Evolutionary conservation across 1,140 invertebrate species (phyloP).

Genomic region (Drosophila carrolli): DNA sequence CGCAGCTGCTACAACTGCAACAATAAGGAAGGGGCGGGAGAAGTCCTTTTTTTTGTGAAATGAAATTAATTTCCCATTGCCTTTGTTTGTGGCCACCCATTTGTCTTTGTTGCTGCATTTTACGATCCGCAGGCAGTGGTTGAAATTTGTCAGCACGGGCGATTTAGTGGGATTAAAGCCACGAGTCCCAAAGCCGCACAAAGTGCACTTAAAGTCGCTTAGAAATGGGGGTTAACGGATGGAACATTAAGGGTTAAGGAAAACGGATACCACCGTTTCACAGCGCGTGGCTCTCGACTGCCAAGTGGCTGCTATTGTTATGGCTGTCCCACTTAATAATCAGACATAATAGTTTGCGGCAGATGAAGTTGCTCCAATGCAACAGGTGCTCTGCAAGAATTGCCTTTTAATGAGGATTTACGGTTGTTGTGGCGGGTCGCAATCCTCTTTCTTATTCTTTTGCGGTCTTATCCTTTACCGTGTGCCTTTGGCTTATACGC

Average conservation of each 20-base stretch:
- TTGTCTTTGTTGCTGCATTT: conserved; percentile 68
- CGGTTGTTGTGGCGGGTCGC: conserved; percentile 33
- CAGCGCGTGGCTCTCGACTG: conserved; percentile 25
- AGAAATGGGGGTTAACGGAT: conserved; percentile 1
- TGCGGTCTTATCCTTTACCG: conserved; percentile 18
- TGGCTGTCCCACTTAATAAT: conserved; percentile 74
- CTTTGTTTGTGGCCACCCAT: conserved; percentile 66
- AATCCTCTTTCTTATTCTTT: neutral
- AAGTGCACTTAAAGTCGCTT: conserved; percentile 58
- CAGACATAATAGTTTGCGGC: conserved; percentile 72
- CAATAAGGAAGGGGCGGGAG: conserved; percentile 10
- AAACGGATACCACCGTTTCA: conserved; percentile 8
- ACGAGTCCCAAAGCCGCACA: conserved; percentile 43
- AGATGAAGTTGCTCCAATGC: conserved; percentile 51
- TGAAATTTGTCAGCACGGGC: conserved; percentile 66
- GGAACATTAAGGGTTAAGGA: neutral
- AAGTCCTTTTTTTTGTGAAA: conserved; percentile 45
- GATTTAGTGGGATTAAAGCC: conserved; percentile 52
- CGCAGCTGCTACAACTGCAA: conserved; percentile 29
- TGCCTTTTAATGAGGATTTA: conserved; percentile 71
- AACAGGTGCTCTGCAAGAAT: conserved; percentile 64
- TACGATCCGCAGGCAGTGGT: conserved; percentile 51
- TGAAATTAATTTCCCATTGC: conserved; percentile 77
- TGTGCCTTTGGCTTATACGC: conserved; percentile 34
- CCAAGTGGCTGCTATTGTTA: conserved; percentile 66